phyloP scores from a whole-genome alignment of 2,797 vertebrate species.

The Rhynchotus rufescens region DNA sequence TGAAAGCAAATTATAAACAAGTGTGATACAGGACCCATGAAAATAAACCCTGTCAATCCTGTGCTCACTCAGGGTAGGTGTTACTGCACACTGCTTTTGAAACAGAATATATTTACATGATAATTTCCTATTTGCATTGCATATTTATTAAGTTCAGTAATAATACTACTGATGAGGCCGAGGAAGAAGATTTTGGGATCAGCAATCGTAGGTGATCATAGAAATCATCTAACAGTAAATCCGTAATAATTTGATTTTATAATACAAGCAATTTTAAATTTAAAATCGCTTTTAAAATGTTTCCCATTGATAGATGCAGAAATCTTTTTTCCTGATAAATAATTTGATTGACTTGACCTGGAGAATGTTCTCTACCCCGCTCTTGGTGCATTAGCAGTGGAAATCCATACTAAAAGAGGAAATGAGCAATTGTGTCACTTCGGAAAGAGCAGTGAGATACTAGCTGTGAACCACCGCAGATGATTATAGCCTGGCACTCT shows the following conservation, averaged over 20 bases:
- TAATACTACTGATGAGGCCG: background rate
- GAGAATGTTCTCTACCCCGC: background rate
- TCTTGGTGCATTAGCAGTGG: background rate
- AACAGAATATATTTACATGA: background rate
- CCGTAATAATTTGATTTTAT: background rate
- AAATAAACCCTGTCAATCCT: background rate
- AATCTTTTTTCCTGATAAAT: background rate
- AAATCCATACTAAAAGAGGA: conserved; percentile 13
- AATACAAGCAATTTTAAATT: background rate
- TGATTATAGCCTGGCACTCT: background rate
- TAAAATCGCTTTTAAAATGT: background rate
- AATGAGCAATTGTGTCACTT: conserved; percentile 13
- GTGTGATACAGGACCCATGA: background rate
- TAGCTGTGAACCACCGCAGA: background rate
- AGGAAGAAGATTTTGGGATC: background rate
- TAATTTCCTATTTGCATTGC: background rate
- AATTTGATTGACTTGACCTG: background rate
- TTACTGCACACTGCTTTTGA: background rate
- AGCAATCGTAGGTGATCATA: background rate
- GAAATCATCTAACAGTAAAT: background rate
- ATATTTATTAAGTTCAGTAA: background rate
- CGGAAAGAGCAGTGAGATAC: conserved; percentile 4
- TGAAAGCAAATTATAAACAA: background rate
- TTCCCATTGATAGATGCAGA: background rate
- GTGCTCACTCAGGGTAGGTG: background rate